Evolutionary conservation across 2,113 vertebrate species (phyloP).

Genomic region (Mesembrinibis cayennensis): DNA sequence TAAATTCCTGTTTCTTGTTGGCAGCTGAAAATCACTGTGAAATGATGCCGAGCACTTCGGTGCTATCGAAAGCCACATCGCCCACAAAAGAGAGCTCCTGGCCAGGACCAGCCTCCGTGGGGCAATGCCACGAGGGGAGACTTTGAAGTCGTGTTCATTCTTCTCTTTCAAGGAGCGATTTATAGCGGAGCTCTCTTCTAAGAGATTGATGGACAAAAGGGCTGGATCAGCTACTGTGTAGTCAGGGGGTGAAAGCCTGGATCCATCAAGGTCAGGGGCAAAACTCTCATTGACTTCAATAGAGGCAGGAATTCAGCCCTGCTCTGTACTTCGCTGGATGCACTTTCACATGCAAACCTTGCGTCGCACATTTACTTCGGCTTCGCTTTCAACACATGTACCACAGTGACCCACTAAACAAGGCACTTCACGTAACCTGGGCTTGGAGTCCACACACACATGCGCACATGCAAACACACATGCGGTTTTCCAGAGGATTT

Average conservation of each 20-base stretch:
- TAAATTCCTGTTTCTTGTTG: neutral
- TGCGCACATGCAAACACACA: neutral
- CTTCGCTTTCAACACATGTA: neutral
- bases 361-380: neutral
- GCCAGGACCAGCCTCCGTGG: neutral
- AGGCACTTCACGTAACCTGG: neutral
- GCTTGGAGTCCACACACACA: neutral
- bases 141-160: neutral
- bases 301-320: neutral
- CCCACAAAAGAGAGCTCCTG: neutral
- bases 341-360: neutral
- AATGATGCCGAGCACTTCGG: rapidly evolving
- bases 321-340: neutral
- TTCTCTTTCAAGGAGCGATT: slow-evolving; percentile 16
- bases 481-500: neutral
- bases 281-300: neutral
- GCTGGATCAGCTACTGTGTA: neutral
- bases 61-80: rapidly evolving
- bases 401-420: neutral
- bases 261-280: slow-evolving; percentile 29
- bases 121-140: neutral
- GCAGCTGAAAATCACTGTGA: neutral
- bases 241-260: neutral
- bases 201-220: slow-evolving; percentile 2
- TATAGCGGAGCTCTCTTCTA: neutral